A percentile compares a stretch with the other conserved stretches of the same genome.
phyloP scores from a whole-genome alignment of 2,113 vertebrate genomes.

The Agelaius phoeniceus region DNA sequence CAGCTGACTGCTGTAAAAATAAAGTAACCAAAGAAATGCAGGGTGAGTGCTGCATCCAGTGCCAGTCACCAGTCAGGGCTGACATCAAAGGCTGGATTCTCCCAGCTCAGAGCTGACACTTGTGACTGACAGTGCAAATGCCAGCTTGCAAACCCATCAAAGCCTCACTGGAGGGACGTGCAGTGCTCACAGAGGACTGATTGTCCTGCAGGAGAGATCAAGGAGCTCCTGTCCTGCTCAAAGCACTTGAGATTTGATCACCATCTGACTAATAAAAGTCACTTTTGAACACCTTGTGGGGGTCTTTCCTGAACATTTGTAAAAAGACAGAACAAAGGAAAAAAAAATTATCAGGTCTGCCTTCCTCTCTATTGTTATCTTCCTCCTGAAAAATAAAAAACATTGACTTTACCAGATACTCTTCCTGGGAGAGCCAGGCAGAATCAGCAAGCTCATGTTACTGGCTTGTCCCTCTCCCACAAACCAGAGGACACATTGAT shows the following conservation, averaged over 20 bases:
- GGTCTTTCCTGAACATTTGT: conserved; percentile 6
- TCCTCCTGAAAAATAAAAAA: conserved; percentile 29
- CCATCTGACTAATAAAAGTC: neutral
- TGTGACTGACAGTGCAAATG: neutral
- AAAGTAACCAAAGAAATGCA: neutral
- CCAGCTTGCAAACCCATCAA: neutral
- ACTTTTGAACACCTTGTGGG: neutral
- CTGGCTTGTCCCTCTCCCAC: conserved; percentile 14
- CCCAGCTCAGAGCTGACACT: neutral
- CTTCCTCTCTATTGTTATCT: conserved; percentile 16
- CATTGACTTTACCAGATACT: conserved; percentile 29
- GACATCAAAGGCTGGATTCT: neutral
- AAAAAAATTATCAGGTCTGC: neutral
- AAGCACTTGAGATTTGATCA: neutral
- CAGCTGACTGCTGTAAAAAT: neutral
- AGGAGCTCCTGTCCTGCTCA: neutral
- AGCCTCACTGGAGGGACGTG: neutral
- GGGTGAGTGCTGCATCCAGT: rapidly evolving
- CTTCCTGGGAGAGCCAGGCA: conserved; percentile 11
- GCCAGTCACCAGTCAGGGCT: neutral
- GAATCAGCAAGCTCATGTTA: conserved; percentile 26
- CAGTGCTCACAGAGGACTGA: neutral
- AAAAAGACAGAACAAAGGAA: neutral
- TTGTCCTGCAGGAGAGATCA: neutral
- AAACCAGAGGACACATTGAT: conserved; percentile 9